A percentile compares a stretch with the other conserved stretches of the same genome.
Evolutionary conservation across 2,797 vertebrate species (phyloP).

Genomic region (Pangasius macronema): DNA sequence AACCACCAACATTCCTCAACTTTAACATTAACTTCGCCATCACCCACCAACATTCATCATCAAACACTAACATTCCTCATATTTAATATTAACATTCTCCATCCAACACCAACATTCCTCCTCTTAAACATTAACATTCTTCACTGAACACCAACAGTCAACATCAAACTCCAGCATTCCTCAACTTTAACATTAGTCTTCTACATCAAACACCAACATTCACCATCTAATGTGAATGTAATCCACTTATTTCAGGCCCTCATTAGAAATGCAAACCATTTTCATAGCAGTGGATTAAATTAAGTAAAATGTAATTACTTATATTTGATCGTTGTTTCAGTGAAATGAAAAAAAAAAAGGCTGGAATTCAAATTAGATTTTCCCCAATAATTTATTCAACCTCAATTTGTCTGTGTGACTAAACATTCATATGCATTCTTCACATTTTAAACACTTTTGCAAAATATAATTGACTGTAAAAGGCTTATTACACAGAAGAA

Average conservation of each 20-base stretch:
- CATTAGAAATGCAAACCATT: slow-evolving; percentile 2
- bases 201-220: not conserved
- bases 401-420: slow-evolving; percentile 46
- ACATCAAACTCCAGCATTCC: not conserved
- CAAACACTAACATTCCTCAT: not conserved
- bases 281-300: slow-evolving; percentile 20
- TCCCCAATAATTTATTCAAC: slow-evolving; percentile 31
- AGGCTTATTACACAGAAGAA: not conserved
- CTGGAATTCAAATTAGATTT: slow-evolving; percentile 27
- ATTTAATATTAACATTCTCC: not conserved
- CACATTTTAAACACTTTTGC: not conserved
- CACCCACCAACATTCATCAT: not conserved
- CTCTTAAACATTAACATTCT: not conserved
- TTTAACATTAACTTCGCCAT: too few species aligned
- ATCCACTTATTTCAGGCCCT: not conserved
- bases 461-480: not conserved
- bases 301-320: slow-evolving; percentile 43
- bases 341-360: slow-evolving; percentile 1
- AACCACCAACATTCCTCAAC: not conserved
- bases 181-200: not conserved
- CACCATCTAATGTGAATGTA: too few species aligned
- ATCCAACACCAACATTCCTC: not conserved
- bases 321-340: slow-evolving; percentile 32
- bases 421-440: not conserved
- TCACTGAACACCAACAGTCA: not conserved